These are phyloP conservation scores for Poeciliopsis retropinna DNA, from an alignment of 2,113 vertebrate species.

Conservation along the genomic window DNA sequence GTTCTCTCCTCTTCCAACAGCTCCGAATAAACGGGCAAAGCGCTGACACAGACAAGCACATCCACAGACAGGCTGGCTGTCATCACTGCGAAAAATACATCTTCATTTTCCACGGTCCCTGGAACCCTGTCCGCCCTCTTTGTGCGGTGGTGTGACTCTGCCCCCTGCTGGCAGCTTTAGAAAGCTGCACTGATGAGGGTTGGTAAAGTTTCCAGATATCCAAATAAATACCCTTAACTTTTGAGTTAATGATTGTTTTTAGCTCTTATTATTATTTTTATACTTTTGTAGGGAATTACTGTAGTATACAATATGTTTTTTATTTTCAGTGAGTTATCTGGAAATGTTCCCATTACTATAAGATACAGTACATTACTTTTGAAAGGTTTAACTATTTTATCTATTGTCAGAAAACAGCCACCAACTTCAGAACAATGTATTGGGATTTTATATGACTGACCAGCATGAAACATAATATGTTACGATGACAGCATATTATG, in stretches of 20 bases:
- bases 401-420: no score
- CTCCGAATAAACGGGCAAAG: slow-evolving; percentile 3
- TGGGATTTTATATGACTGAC: no score
- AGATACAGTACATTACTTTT: no score
- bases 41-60: slow-evolving; percentile 6
- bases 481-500: no score
- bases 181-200: slow-evolving; percentile 3
- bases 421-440: no score
- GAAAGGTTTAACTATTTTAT: no score
- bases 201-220: no score
- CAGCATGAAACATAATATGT: no score
- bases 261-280: not conserved
- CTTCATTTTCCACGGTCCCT: not conserved
- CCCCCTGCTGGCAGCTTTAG: slow-evolving; percentile 37
- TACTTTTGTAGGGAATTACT: not conserved
- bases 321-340: no score
- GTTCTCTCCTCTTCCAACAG: not conserved
- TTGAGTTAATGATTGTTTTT: not conserved
- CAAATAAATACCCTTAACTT: not conserved
- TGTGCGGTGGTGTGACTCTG: slow-evolving; percentile 21
- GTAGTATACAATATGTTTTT: no score
- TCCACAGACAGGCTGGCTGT: not conserved
- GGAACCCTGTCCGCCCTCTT: not conserved
- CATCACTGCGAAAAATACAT: not conserved
- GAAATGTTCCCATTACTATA: not conserved